Evolutionary conservation across 2,113 vertebrate genomes (phyloP).

Genomic region (Pelvicachromis taeniatus): DNA sequence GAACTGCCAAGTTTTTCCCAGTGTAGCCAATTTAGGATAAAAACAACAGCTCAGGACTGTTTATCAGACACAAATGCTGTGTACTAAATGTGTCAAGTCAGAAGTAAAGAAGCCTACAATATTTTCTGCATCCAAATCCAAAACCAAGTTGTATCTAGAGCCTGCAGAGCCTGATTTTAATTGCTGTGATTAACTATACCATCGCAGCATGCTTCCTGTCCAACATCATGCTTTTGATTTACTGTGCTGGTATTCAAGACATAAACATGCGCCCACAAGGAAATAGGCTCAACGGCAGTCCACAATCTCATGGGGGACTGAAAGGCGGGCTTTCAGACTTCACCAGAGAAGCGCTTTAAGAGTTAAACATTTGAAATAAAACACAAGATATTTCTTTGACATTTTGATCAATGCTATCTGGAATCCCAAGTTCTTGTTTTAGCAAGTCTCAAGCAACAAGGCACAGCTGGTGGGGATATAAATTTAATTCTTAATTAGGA

Average conservation of each 20-base stretch:
- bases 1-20: neutral
- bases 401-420: neutral
- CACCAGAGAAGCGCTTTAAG: neutral
- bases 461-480: neutral
- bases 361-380: neutral
- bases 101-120: neutral
- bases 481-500: neutral
- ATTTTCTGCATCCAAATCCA: neutral
- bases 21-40: slow-evolving; percentile 12
- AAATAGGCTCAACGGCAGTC: slow-evolving; percentile 55
- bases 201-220: slow-evolving; percentile 27
- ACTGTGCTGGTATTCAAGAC: slow-evolving; percentile 5
- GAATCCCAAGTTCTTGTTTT: neutral
- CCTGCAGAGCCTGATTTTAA: neutral
- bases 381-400: neutral
- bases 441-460: neutral
- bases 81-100: neutral
- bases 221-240: slow-evolving; percentile 5
- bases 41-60: neutral
- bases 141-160: neutral
- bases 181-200: neutral
- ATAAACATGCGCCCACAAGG: slow-evolving; percentile 35
- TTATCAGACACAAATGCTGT: neutral
- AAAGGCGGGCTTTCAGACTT: neutral
- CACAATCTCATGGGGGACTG: slow-evolving; percentile 2